A percentile compares a stretch with the other conserved stretches of the same genome.
Conservation (phyloP, 2,797 vertebrate genomes). For the Mus caroli region DNA sequence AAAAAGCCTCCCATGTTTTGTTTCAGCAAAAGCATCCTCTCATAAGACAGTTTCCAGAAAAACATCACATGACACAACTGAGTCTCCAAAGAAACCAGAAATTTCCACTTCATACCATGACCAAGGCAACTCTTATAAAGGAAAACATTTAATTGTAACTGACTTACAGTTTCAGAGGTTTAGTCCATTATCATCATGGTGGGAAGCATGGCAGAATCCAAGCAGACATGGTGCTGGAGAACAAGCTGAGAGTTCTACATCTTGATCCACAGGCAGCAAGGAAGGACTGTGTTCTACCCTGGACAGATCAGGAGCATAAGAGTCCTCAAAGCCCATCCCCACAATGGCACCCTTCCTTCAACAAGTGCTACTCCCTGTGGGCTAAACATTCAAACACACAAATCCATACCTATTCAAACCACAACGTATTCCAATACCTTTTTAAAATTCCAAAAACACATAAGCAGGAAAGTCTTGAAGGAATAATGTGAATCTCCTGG, state of each 20-base stretch:
- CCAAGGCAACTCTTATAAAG: background rate
- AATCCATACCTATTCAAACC: background rate
- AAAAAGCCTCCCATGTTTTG: background rate
- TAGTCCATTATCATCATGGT: background rate
- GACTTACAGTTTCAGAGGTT: background rate
- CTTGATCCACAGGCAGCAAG: background rate
- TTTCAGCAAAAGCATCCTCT: background rate
- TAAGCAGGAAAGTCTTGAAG: background rate
- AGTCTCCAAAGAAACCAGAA: background rate
- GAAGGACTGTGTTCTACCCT: background rate
- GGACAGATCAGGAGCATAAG: background rate
- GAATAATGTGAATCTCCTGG: background rate
- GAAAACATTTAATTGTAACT: background rate
- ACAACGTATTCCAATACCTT: background rate
- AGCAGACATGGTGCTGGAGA: background rate
- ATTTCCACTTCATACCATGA: background rate
- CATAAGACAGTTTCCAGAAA: background rate
- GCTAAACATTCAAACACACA: background rate
- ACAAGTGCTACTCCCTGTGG: background rate
- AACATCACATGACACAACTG: background rate
- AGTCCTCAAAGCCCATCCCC: background rate
- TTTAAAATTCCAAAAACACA: background rate
- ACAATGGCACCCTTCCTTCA: background rate
- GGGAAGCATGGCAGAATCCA: background rate
- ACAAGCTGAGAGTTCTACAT: background rate